Conservation (phyloP, 2,797 vertebrate genomes). For the Cyprinodon diabolis region DNA sequence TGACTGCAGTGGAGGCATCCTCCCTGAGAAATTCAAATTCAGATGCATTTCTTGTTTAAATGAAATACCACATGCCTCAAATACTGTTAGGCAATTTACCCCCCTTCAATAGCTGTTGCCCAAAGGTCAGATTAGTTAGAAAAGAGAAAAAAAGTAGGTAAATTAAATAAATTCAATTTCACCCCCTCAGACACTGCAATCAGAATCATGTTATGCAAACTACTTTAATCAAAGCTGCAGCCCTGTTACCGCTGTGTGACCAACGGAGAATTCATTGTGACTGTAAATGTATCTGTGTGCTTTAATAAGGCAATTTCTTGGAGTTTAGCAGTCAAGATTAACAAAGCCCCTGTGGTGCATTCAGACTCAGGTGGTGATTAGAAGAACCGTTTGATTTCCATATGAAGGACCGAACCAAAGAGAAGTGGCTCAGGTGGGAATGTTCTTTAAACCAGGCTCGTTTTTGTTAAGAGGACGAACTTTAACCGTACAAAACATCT, state of each 20-base stretch:
- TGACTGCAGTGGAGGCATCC: background rate
- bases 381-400: background rate
- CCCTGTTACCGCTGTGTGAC: background rate
- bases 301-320: background rate
- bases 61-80: background rate
- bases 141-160: slow-evolving; percentile 2
- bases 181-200: slow-evolving; percentile 6
- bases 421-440: background rate
- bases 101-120: background rate
- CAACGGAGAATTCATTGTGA: background rate
- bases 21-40: background rate
- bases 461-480: background rate
- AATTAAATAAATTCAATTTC: slow-evolving; percentile 7
- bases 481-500: background rate
- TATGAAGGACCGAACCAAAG: background rate
- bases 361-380: background rate
- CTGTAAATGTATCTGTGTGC: background rate
- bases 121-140: slow-evolving; percentile 13
- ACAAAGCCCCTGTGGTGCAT: background rate
- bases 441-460: background rate
- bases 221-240: slow-evolving; percentile 13
- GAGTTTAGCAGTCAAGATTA: background rate
- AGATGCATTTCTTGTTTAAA: background rate
- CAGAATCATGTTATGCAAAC: slow-evolving; percentile 5
- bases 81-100: background rate